These are phyloP conservation scores for Gymnocypris eckloni DNA, from an alignment of 2,797 vertebrate species.

Conservation along the genomic window DNA sequence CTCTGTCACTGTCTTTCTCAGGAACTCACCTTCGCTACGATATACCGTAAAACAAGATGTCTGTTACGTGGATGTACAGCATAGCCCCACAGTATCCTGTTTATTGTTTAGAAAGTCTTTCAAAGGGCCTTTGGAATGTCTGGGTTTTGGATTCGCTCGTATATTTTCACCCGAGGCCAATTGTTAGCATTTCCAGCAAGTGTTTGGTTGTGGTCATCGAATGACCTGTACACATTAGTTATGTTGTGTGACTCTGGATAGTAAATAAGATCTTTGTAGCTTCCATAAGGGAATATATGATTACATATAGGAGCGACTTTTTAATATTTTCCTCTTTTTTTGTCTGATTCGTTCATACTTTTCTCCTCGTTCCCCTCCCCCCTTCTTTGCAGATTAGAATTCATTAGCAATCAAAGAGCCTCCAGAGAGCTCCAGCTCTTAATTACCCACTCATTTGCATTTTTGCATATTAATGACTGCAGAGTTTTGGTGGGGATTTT, in stretches of 20 bases:
- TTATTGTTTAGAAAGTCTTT: slow-evolving; percentile 34
- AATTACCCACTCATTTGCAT: slow-evolving; percentile 97
- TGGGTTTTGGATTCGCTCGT: background rate
- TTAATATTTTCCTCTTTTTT: slow-evolving; percentile 73
- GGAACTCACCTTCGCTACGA: slow-evolving; percentile 68
- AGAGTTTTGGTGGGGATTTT: slow-evolving; percentile 82
- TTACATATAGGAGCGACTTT: slow-evolving; percentile 46
- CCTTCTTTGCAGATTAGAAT: slow-evolving; percentile 87
- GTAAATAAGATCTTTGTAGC: background rate
- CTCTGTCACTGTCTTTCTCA: slow-evolving; percentile 65
- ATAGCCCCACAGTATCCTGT: background rate
- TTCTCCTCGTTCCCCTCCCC: slow-evolving; percentile 76
- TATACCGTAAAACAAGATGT: slow-evolving; percentile 29
- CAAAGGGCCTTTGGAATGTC: slow-evolving; percentile 16
- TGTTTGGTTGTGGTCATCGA: slow-evolving; percentile 53
- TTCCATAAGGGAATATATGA: slow-evolving; percentile 17
- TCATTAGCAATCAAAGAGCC: slow-evolving; percentile 89
- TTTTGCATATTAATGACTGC: slow-evolving; percentile 96
- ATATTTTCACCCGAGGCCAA: background rate
- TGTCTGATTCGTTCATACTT: slow-evolving; percentile 77
- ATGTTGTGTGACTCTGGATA: background rate
- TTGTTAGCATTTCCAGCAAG: slow-evolving; percentile 28
- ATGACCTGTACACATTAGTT: background rate
- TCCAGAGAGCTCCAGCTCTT: slow-evolving; percentile 88
- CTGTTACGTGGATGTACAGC: background rate